phyloP scores from a whole-genome alignment of 2,888 invertebrate genomes.

The Hirtodrosophila alboralis region DNA sequence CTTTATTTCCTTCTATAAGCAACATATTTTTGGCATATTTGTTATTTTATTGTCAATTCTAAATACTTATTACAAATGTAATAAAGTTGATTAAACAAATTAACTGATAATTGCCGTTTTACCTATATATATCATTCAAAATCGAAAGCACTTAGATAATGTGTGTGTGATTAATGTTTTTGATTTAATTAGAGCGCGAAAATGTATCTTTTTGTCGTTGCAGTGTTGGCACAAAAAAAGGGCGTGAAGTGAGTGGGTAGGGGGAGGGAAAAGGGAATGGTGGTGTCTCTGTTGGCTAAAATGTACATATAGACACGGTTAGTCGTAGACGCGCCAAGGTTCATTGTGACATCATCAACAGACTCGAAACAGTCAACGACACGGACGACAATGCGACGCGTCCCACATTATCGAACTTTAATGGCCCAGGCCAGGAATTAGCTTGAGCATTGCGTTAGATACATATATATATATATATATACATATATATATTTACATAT shows the following conservation, averaged over 20 bases:
- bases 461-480: slow-evolving; percentile 2
- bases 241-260: slow-evolving; percentile 3
- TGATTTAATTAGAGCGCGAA: slow-evolving; percentile 69
- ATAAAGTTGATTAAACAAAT: slow-evolving; percentile 49
- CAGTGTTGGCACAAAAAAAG: too few relatives aligned
- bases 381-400: slow-evolving; percentile 58
- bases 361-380: slow-evolving; percentile 70
- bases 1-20: background rate
- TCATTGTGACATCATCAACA: slow-evolving; percentile 76
- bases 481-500: background rate
- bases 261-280: background rate
- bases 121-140: slow-evolving; percentile 50
- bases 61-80: background rate
- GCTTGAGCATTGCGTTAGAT: slow-evolving; percentile 58
- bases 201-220: slow-evolving; percentile 24
- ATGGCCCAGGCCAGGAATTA: slow-evolving; percentile 75
- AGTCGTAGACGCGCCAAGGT: slow-evolving; percentile 50
- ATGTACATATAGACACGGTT: slow-evolving; percentile 41
- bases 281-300: slow-evolving; percentile 20
- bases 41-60: background rate
- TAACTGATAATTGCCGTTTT: slow-evolving; percentile 46
- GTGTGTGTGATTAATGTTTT: slow-evolving; percentile 62
- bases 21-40: background rate
- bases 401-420: slow-evolving; percentile 77
- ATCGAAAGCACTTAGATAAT: slow-evolving; percentile 55